These are phyloP conservation scores for Malurus melanocephalus DNA, from an alignment of 2,113 vertebrate species.

Conservation along the genomic window DNA sequence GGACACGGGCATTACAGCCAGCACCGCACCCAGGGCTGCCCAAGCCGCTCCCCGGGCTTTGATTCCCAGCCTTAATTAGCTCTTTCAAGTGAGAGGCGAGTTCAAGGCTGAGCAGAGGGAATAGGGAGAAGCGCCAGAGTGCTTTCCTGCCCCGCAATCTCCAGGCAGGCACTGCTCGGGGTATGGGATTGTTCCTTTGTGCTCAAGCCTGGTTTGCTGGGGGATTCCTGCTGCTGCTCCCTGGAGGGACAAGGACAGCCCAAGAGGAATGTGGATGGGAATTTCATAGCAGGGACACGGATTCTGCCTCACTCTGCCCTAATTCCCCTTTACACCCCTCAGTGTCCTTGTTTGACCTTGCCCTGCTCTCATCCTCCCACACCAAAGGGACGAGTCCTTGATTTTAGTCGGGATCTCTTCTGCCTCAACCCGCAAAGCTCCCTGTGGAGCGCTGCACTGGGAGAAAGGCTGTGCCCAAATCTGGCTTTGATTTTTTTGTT, in stretches of 20 bases:
- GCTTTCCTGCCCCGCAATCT: background rate
- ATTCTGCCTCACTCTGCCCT: background rate
- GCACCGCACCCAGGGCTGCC: background rate
- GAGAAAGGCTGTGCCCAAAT: constrained; percentile 1
- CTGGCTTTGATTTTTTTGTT: constrained; percentile 32
- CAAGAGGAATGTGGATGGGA: background rate
- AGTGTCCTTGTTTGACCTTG: background rate
- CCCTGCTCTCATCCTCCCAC: background rate
- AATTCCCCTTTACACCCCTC: background rate
- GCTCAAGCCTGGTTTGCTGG: background rate
- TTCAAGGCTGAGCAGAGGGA: constrained; percentile 51
- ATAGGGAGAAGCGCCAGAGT: background rate
- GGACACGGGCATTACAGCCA: background rate
- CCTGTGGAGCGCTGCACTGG: background rate
- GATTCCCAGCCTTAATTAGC: constrained; percentile 71
- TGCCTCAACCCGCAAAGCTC: background rate
- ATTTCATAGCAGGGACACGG: background rate
- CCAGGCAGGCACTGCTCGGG: background rate
- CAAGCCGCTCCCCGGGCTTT: constrained; percentile 55
- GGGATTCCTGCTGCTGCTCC: background rate
- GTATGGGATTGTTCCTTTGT: background rate
- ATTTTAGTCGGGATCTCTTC: background rate
- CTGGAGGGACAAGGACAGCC: background rate
- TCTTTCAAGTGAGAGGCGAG: constrained; percentile 67
- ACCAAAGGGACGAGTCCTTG: background rate